These are phyloP conservation scores for Betta splendens DNA, from an alignment of 2,797 vertebrate species.

Conservation along the genomic window DNA sequence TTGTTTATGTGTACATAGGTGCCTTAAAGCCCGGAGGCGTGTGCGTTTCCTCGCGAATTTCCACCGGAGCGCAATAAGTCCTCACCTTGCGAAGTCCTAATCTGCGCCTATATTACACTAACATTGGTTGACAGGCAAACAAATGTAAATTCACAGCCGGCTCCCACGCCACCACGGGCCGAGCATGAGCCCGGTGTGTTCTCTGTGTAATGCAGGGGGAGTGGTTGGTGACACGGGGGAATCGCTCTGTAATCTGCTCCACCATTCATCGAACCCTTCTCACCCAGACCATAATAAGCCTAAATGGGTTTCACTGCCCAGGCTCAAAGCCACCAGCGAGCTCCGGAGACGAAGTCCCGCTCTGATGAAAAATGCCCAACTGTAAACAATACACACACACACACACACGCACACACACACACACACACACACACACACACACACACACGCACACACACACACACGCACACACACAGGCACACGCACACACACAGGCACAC, in stretches of 20 bases:
- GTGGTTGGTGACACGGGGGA: constrained; percentile 61
- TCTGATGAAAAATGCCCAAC: constrained; percentile 60
- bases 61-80: constrained; percentile 26
- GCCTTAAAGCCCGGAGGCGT: constrained; percentile 17
- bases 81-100: constrained; percentile 28
- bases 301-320: constrained; percentile 68
- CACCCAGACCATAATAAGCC: constrained; percentile 65
- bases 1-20: constrained; percentile 35
- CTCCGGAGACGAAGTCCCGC: constrained; percentile 63
- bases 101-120: constrained; percentile 27
- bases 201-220: constrained; percentile 63
- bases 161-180: constrained; percentile 57
- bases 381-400: constrained; percentile 44
- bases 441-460: too few relatives aligned
- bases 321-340: constrained; percentile 52
- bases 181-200: constrained; percentile 53
- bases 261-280: constrained; percentile 67
- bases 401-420: constrained; percentile 21
- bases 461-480: constrained; percentile 29
- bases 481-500: too few relatives aligned
- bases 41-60: constrained; percentile 37
- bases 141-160: constrained; percentile 42
- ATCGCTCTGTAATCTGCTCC: constrained; percentile 74
- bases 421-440: too few relatives aligned
- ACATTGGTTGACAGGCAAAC: constrained; percentile 50